Evolutionary conservation across 2,888 invertebrate genomes (phyloP).

Genomic region (Conus canariensis): DNA sequence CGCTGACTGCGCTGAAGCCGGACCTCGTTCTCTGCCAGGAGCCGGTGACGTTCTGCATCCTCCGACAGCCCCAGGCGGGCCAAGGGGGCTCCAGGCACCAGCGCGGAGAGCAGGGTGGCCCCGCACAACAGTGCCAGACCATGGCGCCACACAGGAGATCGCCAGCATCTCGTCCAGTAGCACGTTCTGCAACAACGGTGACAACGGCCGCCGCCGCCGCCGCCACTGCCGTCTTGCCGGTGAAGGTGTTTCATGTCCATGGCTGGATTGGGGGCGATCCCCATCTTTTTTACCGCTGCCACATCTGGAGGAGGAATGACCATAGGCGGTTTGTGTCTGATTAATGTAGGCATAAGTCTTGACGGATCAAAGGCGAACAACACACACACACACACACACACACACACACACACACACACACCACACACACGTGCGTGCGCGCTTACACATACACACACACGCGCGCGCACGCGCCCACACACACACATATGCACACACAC

Average conservation of each 20-base stretch:
- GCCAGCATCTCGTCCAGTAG: background rate
- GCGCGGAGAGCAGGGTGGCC: background rate
- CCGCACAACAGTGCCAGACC: background rate
- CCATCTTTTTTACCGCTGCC: background rate
- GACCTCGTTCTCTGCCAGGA: conserved; percentile 32
- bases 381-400: background rate
- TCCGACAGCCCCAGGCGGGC: background rate
- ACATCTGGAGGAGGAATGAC: background rate
- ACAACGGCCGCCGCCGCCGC: background rate
- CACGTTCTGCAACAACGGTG: background rate
- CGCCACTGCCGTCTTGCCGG: background rate
- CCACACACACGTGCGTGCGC: background rate
- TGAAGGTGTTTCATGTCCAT: background rate
- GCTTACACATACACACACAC: background rate
- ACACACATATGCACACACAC: background rate
- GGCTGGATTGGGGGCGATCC: background rate
- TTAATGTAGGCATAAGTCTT: no score
- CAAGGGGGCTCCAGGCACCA: conserved; percentile 4
- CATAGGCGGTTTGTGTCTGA: no score
- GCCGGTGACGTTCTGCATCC: conserved; percentile 24
- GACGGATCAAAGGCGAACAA: background rate
- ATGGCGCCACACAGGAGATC: background rate
- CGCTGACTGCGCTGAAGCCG: conserved; percentile 27
- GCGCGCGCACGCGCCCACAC: background rate
- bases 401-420: conserved; percentile 15